Conservation (phyloP, 2,888 invertebrate species). For the Drosophila seclusa region DNA sequence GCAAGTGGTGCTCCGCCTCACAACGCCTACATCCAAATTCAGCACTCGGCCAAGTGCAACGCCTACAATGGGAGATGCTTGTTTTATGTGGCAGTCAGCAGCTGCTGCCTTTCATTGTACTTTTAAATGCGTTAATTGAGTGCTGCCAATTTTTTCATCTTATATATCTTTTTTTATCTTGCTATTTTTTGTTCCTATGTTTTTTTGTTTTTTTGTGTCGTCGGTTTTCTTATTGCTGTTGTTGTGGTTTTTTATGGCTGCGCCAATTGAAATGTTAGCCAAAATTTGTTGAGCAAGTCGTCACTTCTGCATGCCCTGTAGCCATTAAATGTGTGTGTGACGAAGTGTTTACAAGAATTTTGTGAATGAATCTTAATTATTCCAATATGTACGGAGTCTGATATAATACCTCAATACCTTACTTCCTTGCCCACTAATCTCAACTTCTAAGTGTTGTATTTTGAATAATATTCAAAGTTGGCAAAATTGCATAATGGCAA, state of each 20-base stretch:
- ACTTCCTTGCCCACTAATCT: neutral
- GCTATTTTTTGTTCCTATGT: constrained; percentile 7
- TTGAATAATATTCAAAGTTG: neutral
- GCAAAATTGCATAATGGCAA: neutral
- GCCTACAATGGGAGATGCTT: constrained; percentile 19
- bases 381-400: neutral
- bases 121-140: constrained; percentile 80
- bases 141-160: constrained; percentile 67
- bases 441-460: neutral
- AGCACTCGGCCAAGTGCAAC: constrained; percentile 54
- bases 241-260: constrained; percentile 32
- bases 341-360: neutral
- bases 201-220: neutral
- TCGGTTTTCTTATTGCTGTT: constrained; percentile 39
- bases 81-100: constrained; percentile 11
- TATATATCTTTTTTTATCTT: neutral
- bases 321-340: neutral
- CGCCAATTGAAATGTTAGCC: constrained; percentile 56
- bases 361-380: neutral
- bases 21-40: constrained; percentile 26
- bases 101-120: constrained; percentile 55
- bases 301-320: constrained; percentile 6
- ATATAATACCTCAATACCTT: neutral
- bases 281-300: constrained; percentile 20
- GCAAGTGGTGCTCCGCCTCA: neutral